Conservation (phyloP, 1,140 invertebrate genomes). For the Acromyrmex echinatior region DNA sequence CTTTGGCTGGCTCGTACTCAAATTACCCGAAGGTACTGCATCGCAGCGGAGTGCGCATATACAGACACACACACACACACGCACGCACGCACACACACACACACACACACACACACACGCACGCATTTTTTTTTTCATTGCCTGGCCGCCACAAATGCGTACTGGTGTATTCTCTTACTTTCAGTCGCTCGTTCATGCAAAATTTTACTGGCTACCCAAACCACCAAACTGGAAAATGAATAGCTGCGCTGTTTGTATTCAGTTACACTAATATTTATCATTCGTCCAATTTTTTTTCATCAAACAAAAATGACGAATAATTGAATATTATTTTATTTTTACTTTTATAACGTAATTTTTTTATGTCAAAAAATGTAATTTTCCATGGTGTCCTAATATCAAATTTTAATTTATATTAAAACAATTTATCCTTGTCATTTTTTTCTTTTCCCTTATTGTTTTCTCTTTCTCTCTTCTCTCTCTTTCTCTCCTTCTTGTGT, state of each 20-base stretch:
- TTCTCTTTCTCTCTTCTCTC: not conserved
- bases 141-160: constrained; percentile 7
- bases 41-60: not conserved
- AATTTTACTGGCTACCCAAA: constrained; percentile 22
- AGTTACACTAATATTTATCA: constrained; percentile 6
- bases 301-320: not conserved
- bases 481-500: not conserved
- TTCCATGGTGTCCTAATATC: not conserved
- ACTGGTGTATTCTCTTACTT: not conserved
- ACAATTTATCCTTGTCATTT: not conserved
- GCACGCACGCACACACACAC: not conserved
- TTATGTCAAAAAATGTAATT: not conserved
- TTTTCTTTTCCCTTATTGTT: not conserved
- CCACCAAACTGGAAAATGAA: constrained; percentile 18
- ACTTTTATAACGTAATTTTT: not conserved
- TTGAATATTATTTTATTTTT: not conserved
- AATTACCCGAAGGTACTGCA: constrained; percentile 60
- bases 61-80: not conserved
- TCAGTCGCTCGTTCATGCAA: constrained; percentile 5
- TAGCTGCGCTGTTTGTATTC: constrained; percentile 5
- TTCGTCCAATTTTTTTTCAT: constrained; percentile 11
- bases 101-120: too few relatives aligned
- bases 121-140: constrained; percentile 42
- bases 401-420: constrained; percentile 13
- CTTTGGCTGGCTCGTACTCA: constrained; percentile 52